These are phyloP conservation scores for Coleophora flavipennella DNA, from an alignment of 2,888 invertebrate genomes.

Conservation along the genomic window DNA sequence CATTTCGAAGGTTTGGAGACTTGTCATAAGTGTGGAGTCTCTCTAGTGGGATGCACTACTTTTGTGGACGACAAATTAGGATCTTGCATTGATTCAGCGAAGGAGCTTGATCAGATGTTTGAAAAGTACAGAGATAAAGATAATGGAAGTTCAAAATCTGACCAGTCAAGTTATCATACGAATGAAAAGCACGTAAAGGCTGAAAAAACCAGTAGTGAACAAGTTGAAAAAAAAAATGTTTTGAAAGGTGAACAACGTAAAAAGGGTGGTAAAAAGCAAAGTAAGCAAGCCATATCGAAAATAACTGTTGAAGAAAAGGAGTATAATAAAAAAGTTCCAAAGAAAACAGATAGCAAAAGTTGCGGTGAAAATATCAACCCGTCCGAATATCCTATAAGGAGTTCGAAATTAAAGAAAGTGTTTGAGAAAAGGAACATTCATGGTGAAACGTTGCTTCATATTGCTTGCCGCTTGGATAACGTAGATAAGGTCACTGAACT, in stretches of 20 bases:
- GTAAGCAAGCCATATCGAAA: too few relatives aligned
- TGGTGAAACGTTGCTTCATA: conserved; percentile 77
- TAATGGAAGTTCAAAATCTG: conserved; percentile 17
- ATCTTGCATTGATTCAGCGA: conserved; percentile 34
- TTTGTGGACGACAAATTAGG: conserved; percentile 37
- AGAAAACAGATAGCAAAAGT: conserved; percentile 6
- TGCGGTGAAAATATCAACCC: conserved; percentile 23
- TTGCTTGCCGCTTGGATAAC: conserved; percentile 71
- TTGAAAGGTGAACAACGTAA: too few relatives aligned
- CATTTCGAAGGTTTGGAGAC: conserved; percentile 37
- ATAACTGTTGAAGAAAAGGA: too few relatives aligned
- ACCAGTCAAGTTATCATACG: conserved; percentile 4
- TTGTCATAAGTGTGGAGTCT: conserved; percentile 44
- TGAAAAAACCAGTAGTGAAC: conserved; percentile 7
- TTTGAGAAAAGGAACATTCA: conserved; percentile 74
- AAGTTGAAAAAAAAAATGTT: conserved; percentile 1
- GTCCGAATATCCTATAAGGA: conserved; percentile 20
- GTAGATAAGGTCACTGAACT: conserved; percentile 58
- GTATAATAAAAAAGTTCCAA: too few relatives aligned
- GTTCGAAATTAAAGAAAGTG: conserved; percentile 28
- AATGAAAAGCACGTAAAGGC: conserved; percentile 12
- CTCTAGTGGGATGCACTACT: conserved; percentile 31
- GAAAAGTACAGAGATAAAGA: conserved; percentile 16
- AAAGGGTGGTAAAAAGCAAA: too few relatives aligned
- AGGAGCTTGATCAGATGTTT: conserved; percentile 37